These are phyloP conservation scores for Synchiropus splendidus DNA, from an alignment of 2,113 vertebrate genomes.

Conservation along the genomic window DNA sequence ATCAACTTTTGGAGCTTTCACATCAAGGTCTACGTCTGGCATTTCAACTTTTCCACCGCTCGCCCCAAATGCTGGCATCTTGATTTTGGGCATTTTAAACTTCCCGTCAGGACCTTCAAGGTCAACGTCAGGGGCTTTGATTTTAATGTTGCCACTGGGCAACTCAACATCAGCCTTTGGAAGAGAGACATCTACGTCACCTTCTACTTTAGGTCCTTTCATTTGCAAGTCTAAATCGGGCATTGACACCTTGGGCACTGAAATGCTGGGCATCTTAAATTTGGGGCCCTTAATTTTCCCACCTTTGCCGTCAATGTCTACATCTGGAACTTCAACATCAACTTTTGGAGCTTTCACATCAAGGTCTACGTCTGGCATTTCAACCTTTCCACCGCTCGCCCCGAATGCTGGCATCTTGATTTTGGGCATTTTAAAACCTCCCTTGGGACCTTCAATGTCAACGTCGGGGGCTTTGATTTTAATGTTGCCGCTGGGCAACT, in stretches of 20 bases:
- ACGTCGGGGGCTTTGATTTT: no score
- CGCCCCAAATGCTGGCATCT: not conserved
- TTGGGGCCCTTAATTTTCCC: constrained; percentile 9
- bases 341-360: constrained; percentile 2
- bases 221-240: constrained; percentile 28
- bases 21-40: not conserved
- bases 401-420: not conserved
- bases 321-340: not conserved
- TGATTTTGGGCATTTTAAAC: not conserved
- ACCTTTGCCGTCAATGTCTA: constrained; percentile 4
- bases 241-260: no score
- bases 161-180: constrained; percentile 2
- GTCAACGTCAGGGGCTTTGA: no score
- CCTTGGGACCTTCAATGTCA: not conserved
- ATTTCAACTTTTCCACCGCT: constrained; percentile 1
- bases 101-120: not conserved
- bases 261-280: constrained; percentile 4
- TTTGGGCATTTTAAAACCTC: not conserved
- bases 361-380: not conserved
- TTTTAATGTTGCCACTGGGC: not conserved
- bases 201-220: constrained; percentile 3
- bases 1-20: not conserved
- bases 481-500: not conserved
- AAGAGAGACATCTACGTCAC: constrained; percentile 9
- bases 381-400: not conserved